Conservation (phyloP, 2,888 invertebrate genomes). For the Tortricodes alternella region DNA sequence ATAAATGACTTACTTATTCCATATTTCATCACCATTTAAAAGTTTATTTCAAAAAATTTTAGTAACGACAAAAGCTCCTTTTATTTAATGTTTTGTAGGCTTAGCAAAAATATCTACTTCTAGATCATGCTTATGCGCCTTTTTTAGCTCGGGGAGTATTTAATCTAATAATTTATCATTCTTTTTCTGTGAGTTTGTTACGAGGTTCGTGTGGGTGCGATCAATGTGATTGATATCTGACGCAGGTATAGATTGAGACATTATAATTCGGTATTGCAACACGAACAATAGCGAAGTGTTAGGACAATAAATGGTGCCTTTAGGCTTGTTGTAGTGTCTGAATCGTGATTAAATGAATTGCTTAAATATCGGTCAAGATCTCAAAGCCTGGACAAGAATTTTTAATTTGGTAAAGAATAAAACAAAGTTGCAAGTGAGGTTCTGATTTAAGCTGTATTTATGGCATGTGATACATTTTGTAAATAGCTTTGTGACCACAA, state of each 20-base stretch:
- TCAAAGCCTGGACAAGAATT: background rate
- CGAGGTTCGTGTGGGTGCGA: conserved; percentile 43
- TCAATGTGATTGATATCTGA: conserved; percentile 42
- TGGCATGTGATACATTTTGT: conserved; percentile 16
- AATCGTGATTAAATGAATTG: background rate
- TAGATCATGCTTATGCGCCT: conserved; percentile 3
- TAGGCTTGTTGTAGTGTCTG: background rate
- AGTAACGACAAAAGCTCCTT: too few relatives aligned
- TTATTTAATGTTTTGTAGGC: too few relatives aligned
- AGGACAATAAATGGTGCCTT: conserved; percentile 20
- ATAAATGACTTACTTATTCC: too few relatives aligned
- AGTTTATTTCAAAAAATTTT: too few relatives aligned
- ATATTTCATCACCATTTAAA: too few relatives aligned
- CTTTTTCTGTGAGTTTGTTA: conserved; percentile 33
- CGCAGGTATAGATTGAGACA: conserved; percentile 36
- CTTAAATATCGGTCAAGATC: background rate
- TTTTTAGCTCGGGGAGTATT: conserved; percentile 27
- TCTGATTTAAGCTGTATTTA: conserved; percentile 8
- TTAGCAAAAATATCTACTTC: conserved; percentile 1
- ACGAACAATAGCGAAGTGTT: conserved; percentile 26
- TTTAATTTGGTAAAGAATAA: too few relatives aligned
- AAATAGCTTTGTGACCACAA: conserved; percentile 14
- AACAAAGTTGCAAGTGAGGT: background rate
- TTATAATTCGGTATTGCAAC: conserved; percentile 25
- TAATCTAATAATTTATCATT: conserved; percentile 50